Percentiles rank a stretch among this genome's conserved stretches.
phyloP scores from a whole-genome alignment of 2,888 invertebrate genomes.

The Amiota minor region DNA sequence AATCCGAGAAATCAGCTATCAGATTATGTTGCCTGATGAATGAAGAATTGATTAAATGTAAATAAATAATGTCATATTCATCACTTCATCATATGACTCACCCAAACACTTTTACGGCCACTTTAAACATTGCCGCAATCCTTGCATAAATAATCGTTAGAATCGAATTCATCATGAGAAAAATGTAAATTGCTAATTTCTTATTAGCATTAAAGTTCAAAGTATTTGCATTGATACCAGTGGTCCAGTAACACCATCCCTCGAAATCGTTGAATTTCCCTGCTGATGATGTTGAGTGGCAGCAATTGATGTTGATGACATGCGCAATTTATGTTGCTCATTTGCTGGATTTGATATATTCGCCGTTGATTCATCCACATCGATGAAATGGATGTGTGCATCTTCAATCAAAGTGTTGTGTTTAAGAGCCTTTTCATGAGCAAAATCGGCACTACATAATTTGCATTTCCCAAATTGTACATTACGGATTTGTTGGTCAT shows the following conservation, averaged over 20 bases:
- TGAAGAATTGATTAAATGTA: background rate
- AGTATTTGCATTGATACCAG: slow-evolving; percentile 74
- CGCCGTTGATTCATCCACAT: slow-evolving; percentile 33
- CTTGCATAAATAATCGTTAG: slow-evolving; percentile 73
- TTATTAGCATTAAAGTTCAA: slow-evolving; percentile 74
- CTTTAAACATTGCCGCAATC: slow-evolving; percentile 74
- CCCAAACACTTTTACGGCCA: slow-evolving; percentile 73
- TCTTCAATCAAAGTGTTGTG: slow-evolving; percentile 67
- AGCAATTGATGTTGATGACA: slow-evolving; percentile 46
- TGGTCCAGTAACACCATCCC: slow-evolving; percentile 44
- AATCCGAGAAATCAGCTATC: slow-evolving; percentile 71
- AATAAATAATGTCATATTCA: too few species aligned
- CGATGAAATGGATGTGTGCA: slow-evolving; percentile 47
- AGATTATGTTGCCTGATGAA: slow-evolving; percentile 71
- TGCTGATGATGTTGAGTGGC: slow-evolving; percentile 9
- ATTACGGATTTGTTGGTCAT: slow-evolving; percentile 72
- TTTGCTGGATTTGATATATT: slow-evolving; percentile 22
- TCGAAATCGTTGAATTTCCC: background rate
- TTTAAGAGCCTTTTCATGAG: slow-evolving; percentile 73
- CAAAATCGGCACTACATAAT: slow-evolving; percentile 73
- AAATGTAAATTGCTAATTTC: slow-evolving; percentile 73
- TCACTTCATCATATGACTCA: slow-evolving; percentile 46
- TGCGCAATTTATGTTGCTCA: slow-evolving; percentile 34
- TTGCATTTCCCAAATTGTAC: slow-evolving; percentile 73
- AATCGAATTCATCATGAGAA: slow-evolving; percentile 73